These are phyloP conservation scores for Philaethria dido DNA, from an alignment of 2,888 invertebrate species.

Conservation along the genomic window DNA sequence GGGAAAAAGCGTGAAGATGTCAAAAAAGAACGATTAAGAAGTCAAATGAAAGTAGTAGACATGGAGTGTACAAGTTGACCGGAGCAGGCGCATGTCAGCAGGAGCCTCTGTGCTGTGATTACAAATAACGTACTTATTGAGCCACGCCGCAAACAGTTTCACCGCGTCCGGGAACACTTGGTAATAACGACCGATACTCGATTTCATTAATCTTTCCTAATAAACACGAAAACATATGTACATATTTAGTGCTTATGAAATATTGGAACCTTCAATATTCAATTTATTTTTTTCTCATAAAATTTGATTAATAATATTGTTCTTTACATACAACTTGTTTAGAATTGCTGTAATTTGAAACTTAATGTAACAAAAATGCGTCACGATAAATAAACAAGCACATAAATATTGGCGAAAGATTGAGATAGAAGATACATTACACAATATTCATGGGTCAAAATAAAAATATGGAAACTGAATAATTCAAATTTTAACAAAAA, in stretches of 20 bases:
- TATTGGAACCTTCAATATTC: background rate
- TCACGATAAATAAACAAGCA: no score
- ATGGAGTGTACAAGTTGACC: background rate
- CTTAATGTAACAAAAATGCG: no score
- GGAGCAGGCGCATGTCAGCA: background rate
- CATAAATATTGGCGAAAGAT: no score
- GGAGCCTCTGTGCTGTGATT: constrained; percentile 13
- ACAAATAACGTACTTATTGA: constrained; percentile 32
- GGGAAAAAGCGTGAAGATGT: no score
- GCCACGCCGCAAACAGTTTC: constrained; percentile 31
- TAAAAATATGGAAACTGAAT: no score
- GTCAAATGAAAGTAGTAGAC: background rate
- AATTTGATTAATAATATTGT: background rate
- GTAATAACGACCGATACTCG: constrained; percentile 6
- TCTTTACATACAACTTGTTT: no score
- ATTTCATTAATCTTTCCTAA: constrained; percentile 26
- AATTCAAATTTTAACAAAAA: no score
- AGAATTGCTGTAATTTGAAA: no score
- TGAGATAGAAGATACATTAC: no score
- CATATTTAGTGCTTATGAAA: background rate
- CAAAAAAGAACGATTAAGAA: no score
- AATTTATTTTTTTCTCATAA: no score
- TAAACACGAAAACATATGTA: background rate
- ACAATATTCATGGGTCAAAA: no score
- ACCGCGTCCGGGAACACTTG: constrained; percentile 31